Conservation (phyloP, 2,113 vertebrate genomes). For the Trachemys scripta region DNA sequence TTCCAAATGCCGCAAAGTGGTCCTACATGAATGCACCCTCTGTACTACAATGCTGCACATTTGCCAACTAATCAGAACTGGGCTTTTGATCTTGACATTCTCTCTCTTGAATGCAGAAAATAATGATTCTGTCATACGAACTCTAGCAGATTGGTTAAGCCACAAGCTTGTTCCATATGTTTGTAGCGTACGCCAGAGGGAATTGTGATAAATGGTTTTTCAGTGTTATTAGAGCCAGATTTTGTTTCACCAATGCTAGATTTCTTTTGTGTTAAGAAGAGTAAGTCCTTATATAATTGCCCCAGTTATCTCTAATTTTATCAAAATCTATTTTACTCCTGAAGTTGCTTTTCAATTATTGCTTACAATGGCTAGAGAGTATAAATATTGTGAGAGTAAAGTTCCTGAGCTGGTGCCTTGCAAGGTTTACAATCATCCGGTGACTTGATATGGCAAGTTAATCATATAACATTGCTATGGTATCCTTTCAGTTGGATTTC, state of each 20-base stretch:
- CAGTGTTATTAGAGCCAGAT: conserved; percentile 66
- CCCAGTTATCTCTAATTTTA: conserved; percentile 64
- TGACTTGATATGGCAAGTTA: conserved; percentile 52
- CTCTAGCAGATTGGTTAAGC: conserved; percentile 8
- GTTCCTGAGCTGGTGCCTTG: not conserved
- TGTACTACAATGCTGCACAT: not conserved
- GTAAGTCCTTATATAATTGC: conserved; percentile 53
- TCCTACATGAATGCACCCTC: not conserved
- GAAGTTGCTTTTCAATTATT: conserved; percentile 49
- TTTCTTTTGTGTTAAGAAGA: conserved; percentile 69
- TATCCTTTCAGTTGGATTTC: conserved; percentile 62
- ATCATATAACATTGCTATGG: conserved; percentile 51
- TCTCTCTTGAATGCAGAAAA: conserved; percentile 42
- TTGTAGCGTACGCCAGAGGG: conserved; percentile 50
- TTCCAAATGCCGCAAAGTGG: not conserved
- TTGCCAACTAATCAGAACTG: conserved; percentile 43
- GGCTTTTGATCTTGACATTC: conserved; percentile 51
- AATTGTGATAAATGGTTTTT: conserved; percentile 62
- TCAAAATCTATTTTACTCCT: conserved; percentile 49
- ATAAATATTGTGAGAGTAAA: conserved; percentile 29
- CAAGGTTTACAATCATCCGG: conserved; percentile 58
- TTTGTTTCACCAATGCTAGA: conserved; percentile 62
- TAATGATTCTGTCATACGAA: conserved; percentile 51
- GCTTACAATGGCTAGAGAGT: conserved; percentile 34
- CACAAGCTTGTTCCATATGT: conserved; percentile 32